Evolutionary conservation across 2,888 invertebrate genomes (phyloP), one percentile per base, ranked within the genome.

Genomic region (Timema cristinae): DNA sequence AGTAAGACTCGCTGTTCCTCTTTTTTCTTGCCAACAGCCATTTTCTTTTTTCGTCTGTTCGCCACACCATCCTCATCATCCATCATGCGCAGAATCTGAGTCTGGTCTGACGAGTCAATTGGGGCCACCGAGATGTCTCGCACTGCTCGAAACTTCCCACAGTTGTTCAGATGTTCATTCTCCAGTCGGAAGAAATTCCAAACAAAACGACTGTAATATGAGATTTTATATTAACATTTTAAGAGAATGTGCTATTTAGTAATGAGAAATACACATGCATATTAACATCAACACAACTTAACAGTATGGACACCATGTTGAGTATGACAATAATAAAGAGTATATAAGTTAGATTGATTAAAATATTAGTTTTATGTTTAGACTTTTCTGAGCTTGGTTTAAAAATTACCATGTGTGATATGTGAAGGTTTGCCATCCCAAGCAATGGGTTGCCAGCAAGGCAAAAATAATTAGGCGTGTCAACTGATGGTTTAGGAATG

Each of bases 171-270:
- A 81, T 95, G 94, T 80, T 94, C 94, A 82, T 95, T 94, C 83
- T 94, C 94, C 77, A 94, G 82, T 2, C 94, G 93, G 84, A 94
- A 93, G 80, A 91, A 94, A 81, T 94, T 94, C 94, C 94, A 94
- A 13, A 95, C 88, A 81, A 94, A 95, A 69, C 92, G 83, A 74
- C 87, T 85, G 78, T 11, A 76, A 76, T 70, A 68, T 32, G 32
- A 32, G 32, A 32, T 32, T 32, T 32, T 32, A 32, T 32, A 32
- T 32, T 32, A 32, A 32, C 32, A 63, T 63, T 16, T 63, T 16
- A 32, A 63, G 11, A 16, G 11, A n/a, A 63, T 16, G 15, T 16
- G 10, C 15, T 11, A 32, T n/a, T 10, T 2, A 63, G 16, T 63
- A 15, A 63, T 15, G 32, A 63, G 10, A 15, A 15, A 32, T 32